Evolutionary conservation across 2,113 vertebrate species (phyloP).

Genomic region (Nipponia nippon): DNA sequence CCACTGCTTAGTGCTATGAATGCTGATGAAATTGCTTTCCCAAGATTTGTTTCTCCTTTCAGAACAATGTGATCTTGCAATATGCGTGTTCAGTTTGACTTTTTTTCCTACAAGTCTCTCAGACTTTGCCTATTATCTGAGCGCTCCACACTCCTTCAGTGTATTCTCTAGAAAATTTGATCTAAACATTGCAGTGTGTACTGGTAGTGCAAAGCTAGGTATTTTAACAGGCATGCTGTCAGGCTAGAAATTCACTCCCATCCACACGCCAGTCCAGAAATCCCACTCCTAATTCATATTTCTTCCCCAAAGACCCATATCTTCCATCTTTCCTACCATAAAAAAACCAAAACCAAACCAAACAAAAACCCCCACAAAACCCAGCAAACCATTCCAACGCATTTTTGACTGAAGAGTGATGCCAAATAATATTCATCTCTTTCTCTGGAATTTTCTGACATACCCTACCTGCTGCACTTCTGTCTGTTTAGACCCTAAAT

Average conservation of each 20-base stretch:
- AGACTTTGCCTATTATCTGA: neutral
- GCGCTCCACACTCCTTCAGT: neutral
- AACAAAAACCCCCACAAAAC: neutral
- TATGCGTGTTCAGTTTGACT: neutral
- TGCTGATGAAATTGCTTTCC: slow-evolving; percentile 29
- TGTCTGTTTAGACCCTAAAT: neutral
- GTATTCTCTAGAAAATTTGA: neutral
- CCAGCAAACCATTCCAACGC: neutral
- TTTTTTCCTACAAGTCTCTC: neutral
- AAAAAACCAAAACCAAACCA: neutral
- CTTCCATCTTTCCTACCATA: neutral
- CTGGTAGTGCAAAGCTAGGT: neutral
- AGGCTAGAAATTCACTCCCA: neutral
- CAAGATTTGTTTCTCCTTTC: slow-evolving; percentile 10
- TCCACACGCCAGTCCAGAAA: neutral
- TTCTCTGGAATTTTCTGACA: neutral
- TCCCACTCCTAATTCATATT: neutral
- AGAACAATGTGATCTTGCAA: neutral
- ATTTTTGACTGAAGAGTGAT: neutral
- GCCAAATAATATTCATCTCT: neutral
- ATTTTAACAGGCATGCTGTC: neutral
- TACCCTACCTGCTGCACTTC: neutral
- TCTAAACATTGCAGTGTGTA: neutral
- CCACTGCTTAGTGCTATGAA: neutral
- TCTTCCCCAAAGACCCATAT: neutral